Conservation (phyloP, 2,888 invertebrate genomes). For the Tholera decimalis region DNA sequence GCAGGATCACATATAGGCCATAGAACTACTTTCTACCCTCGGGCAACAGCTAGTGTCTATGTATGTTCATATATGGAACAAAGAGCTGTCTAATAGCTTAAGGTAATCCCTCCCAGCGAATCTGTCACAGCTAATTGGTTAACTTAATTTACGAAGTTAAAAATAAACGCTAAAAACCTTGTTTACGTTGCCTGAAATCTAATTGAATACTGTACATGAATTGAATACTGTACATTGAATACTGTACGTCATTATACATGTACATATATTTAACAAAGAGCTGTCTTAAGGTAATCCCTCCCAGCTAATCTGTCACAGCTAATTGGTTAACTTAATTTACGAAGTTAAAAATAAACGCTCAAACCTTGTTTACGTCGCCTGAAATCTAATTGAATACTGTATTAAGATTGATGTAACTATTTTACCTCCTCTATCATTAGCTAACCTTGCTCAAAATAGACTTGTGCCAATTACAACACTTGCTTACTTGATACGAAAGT, state of each 20-base stretch:
- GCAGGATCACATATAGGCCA: too few species aligned
- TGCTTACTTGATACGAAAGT: not conserved
- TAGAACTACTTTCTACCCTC: too few species aligned
- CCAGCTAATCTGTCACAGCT: too few species aligned
- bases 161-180: slow-evolving; percentile 7
- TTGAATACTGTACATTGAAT: too few species aligned
- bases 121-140: not conserved
- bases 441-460: slow-evolving; percentile 1
- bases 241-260: too few species aligned
- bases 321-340: not conserved
- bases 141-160: not conserved
- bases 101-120: too few species aligned
- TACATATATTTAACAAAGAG: too few species aligned
- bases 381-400: slow-evolving; percentile 3
- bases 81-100: too few species aligned
- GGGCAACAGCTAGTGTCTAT: too few species aligned
- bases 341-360: slow-evolving; percentile 4
- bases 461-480: not conserved
- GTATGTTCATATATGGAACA: too few species aligned
- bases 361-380: slow-evolving; percentile 8
- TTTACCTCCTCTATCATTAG: slow-evolving; percentile 1
- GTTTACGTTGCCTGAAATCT: slow-evolving; percentile 6
- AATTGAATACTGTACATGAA: slow-evolving; percentile 17
- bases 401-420: slow-evolving; percentile 36
- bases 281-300: too few species aligned